phyloP scores from a whole-genome alignment of 1,140 invertebrate genomes.

The Pararge aegeria region DNA sequence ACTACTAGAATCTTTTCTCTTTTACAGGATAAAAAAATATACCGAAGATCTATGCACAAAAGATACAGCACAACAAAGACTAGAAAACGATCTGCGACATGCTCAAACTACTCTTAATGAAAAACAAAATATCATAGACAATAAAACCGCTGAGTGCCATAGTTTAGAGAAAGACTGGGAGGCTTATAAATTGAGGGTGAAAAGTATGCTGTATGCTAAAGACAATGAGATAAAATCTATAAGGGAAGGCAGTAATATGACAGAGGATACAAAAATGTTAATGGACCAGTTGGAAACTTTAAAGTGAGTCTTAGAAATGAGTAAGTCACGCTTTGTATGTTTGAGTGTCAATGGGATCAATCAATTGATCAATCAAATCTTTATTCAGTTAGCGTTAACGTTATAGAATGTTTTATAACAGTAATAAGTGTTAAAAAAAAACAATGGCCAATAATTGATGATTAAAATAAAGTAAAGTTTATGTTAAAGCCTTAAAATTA shows the following conservation, averaged over 20 bases:
- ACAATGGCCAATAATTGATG: too few relatives aligned
- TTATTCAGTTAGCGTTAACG: too few relatives aligned
- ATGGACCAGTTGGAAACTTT: conserved; percentile 55
- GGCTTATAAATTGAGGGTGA: conserved; percentile 63
- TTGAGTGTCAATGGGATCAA: too few relatives aligned
- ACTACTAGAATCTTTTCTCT: too few relatives aligned
- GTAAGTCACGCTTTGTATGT: too few relatives aligned
- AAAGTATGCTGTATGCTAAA: conserved; percentile 59
- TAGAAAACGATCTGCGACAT: conserved; percentile 62
- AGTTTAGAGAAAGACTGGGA: conserved; percentile 67
- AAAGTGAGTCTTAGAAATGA: conserved; percentile 57
- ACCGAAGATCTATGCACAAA: conserved; percentile 42
- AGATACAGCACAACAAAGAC: conserved; percentile 43
- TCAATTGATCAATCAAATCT: too few relatives aligned
- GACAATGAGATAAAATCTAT: conserved; percentile 61
- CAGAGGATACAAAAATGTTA: conserved; percentile 55
- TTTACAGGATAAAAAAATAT: conserved; percentile 45
- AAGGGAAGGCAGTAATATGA: conserved; percentile 49
- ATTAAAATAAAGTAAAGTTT: too few relatives aligned
- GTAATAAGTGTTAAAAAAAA: too few relatives aligned
- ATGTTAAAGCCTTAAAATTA: too few relatives aligned
- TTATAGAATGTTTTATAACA: too few relatives aligned
- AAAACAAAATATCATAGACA: conserved; percentile 49
- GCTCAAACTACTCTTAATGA: conserved; percentile 52
- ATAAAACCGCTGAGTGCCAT: conserved; percentile 46